Conservation (phyloP, 2,113 vertebrate species). For the Proteles cristata region DNA sequence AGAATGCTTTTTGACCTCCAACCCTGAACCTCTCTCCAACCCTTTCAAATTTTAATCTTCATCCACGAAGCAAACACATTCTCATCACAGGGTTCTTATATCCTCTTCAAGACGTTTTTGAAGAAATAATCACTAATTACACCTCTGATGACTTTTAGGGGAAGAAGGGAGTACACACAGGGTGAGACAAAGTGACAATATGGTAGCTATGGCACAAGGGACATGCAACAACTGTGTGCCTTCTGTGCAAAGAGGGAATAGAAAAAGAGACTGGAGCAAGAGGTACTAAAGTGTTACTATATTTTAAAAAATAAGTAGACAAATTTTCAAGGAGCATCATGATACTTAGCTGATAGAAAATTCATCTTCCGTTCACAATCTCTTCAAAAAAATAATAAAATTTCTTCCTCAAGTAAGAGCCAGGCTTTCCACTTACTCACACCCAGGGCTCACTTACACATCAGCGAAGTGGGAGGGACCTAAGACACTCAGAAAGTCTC, state of each 20-base stretch:
- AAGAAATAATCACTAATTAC: constrained; percentile 26
- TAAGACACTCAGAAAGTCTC: not conserved
- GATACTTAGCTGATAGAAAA: not conserved
- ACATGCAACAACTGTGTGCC: too few relatives aligned
- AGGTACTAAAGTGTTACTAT: not conserved
- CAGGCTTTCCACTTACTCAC: not conserved
- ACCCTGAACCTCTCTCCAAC: not conserved
- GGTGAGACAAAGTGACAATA: not conserved
- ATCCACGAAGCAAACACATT: not conserved
- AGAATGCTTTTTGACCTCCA: not conserved
- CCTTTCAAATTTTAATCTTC: not conserved
- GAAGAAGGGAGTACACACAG: not conserved
- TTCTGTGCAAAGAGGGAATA: not conserved
- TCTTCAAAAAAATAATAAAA: constrained; percentile 16
- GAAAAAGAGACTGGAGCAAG: not conserved
- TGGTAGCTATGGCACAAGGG: not conserved
- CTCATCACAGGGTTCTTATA: not conserved
- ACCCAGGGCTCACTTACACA: not conserved
- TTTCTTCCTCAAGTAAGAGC: not conserved
- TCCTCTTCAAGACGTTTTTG: not conserved
- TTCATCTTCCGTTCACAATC: not conserved
- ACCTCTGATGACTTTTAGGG: not conserved
- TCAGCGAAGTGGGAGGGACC: not conserved
- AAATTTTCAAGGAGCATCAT: not conserved
- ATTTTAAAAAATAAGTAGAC: not conserved